A percentile compares a stretch with the other conserved stretches of the same genome.
These are phyloP conservation scores for Oncorhynchus nerka DNA, from an alignment of 2,113 vertebrate genomes.

Conservation along the genomic window DNA sequence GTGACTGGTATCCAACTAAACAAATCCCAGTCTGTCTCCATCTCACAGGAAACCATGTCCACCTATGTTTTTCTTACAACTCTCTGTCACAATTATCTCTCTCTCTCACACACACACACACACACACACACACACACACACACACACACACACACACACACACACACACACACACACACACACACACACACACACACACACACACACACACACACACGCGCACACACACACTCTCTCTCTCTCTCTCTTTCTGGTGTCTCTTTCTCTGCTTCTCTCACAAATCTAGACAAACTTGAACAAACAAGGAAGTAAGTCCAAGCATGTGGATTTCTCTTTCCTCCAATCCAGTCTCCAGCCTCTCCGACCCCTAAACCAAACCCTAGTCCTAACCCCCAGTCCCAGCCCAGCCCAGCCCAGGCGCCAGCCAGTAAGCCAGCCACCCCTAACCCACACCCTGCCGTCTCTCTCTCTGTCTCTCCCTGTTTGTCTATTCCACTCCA, in stretches of 20 bases:
- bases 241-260: conserved; percentile 5
- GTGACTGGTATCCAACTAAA: conserved; percentile 47
- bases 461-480: conserved; percentile 15
- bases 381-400: conserved; percentile 1
- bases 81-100: too few species aligned
- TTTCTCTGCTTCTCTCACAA: conserved; percentile 23
- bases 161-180: conserved; percentile 37
- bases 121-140: too few species aligned
- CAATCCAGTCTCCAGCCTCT: conserved; percentile 4
- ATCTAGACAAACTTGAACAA: conserved; percentile 18
- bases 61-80: too few species aligned
- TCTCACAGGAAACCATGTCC: conserved; percentile 40
- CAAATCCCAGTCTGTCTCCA: conserved; percentile 39
- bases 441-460: not conserved
- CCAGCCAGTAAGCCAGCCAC: not conserved
- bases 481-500: conserved; percentile 61
- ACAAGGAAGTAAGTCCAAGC: conserved; percentile 14
- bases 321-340: conserved; percentile 27
- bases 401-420: not conserved
- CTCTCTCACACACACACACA: too few species aligned
- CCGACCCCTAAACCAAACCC: not conserved
- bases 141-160: conserved; percentile 39
- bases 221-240: conserved; percentile 31
- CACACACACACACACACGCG: conserved; percentile 1
- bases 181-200: too few species aligned